A percentile compares a stretch with the other conserved stretches of the same genome.
Conservation (phyloP, 2,797 vertebrate species). For the Amblyopsis hoosieri region DNA sequence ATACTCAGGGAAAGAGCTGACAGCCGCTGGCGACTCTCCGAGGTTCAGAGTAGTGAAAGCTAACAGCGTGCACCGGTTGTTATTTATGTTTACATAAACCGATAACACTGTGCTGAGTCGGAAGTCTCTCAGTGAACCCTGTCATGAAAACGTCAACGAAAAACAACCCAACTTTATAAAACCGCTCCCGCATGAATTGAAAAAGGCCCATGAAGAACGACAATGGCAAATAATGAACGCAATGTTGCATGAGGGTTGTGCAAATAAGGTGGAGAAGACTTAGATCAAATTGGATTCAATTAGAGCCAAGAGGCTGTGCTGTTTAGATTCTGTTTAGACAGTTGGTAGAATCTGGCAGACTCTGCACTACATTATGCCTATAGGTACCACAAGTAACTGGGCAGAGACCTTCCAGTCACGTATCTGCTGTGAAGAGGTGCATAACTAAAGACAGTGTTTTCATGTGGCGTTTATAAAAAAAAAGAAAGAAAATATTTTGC, state of each 20-base stretch:
- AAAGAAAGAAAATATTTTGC: neutral
- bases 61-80: constrained; percentile 16
- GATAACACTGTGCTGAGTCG: constrained; percentile 68
- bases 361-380: constrained; percentile 12
- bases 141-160: constrained; percentile 43
- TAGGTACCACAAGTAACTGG: constrained; percentile 8
- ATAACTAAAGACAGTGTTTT: neutral
- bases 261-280: constrained; percentile 58
- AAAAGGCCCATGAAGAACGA: constrained; percentile 34
- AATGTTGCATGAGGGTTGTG: constrained; percentile 59
- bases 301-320: constrained; percentile 30
- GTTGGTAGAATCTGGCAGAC: neutral
- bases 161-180: constrained; percentile 66
- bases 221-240: constrained; percentile 61
- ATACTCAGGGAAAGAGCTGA: too few species aligned
- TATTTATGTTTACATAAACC: constrained; percentile 70
- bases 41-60: constrained; percentile 15
- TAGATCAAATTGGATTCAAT: constrained; percentile 51
- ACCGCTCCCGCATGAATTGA: constrained; percentile 47
- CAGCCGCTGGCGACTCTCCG: too few species aligned
- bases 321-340: constrained; percentile 39
- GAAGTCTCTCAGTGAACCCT: constrained; percentile 55
- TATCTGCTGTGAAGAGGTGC: constrained; percentile 21
- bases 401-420: constrained; percentile 10
- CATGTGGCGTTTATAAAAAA: too few species aligned